A percentile compares a stretch with the other conserved stretches of the same genome.
Conservation (phyloP, 2,113 vertebrate species). For the Eclectus roratus region DNA sequence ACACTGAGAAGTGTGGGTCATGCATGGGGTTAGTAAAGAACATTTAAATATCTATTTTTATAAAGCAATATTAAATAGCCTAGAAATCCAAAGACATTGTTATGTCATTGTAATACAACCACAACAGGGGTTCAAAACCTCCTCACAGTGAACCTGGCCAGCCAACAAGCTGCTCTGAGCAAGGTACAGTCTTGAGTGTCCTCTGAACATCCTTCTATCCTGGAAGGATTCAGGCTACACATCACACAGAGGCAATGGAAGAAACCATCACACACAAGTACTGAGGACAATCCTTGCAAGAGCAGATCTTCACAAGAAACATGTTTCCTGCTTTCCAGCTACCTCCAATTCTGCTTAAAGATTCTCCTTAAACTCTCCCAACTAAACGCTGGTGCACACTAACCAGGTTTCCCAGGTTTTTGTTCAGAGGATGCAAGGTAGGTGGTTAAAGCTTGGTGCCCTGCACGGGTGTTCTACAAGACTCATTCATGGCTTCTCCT, state of each 20-base stretch:
- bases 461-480: not conserved
- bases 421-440: fast-evolving
- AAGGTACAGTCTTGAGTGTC: not conserved
- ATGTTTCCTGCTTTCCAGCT: not conserved
- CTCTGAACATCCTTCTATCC: not conserved
- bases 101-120: not conserved
- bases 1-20: not conserved
- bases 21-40: not conserved
- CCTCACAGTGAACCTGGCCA: not conserved
- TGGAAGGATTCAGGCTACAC: not conserved
- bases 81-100: not conserved
- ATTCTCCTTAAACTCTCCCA: not conserved
- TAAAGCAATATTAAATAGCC: not conserved
- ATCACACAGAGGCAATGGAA: not conserved
- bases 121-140: not conserved
- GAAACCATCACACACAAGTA: not conserved
- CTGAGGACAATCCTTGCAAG: not conserved
- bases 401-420: not conserved
- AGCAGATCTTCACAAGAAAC: not conserved
- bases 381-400: fast-evolving
- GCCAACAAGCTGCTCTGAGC: not conserved
- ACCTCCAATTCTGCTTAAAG: not conserved
- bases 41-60: not conserved
- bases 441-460: not conserved
- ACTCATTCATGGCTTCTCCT: not conserved